A percentile compares a stretch with the other conserved stretches of the same genome.
phyloP scores from a whole-genome alignment of 1,140 invertebrate species.

The Drosophila santomea region DNA sequence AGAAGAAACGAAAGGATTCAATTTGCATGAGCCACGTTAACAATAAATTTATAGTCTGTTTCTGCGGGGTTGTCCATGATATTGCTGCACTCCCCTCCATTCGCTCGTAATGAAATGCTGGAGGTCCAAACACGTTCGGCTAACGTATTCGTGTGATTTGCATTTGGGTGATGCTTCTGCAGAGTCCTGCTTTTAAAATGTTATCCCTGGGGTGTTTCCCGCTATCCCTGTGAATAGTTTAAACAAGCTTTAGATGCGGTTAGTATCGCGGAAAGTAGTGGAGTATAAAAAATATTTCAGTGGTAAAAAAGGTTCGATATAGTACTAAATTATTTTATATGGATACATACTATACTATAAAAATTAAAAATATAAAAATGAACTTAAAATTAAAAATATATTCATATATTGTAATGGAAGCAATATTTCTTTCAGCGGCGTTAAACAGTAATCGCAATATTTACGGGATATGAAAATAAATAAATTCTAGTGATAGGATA shows the following conservation, averaged over 20 bases:
- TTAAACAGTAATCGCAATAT: too few relatives aligned
- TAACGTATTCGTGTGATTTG: slow-evolving; percentile 58
- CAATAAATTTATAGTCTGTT: slow-evolving; percentile 65
- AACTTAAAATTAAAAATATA: too few relatives aligned
- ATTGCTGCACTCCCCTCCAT: slow-evolving; percentile 12
- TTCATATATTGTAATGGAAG: too few relatives aligned
- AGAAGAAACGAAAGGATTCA: slow-evolving; percentile 55
- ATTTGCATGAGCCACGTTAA: slow-evolving; percentile 64
- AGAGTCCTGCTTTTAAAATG: slow-evolving; percentile 50
- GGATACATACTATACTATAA: too few relatives aligned
- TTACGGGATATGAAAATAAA: background rate
- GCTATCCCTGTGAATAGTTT: background rate
- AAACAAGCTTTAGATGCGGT: background rate
- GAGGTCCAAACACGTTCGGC: slow-evolving; percentile 61
- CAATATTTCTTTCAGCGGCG: too few relatives aligned
- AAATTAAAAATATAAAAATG: too few relatives aligned
- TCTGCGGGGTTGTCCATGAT: slow-evolving; percentile 22
- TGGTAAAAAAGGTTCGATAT: too few relatives aligned
- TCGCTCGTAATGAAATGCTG: slow-evolving; percentile 21
- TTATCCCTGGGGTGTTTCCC: slow-evolving; percentile 44
- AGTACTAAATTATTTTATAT: too few relatives aligned
- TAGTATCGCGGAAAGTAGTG: background rate
- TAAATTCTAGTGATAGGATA: slow-evolving; percentile 3
- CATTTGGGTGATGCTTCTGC: slow-evolving; percentile 46
- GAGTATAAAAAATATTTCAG: background rate